A percentile compares a stretch with the other conserved stretches of the same genome.
Evolutionary conservation across 2,113 vertebrate genomes (phyloP).

Genomic region (Sinocyclocheilus grahami): DNA sequence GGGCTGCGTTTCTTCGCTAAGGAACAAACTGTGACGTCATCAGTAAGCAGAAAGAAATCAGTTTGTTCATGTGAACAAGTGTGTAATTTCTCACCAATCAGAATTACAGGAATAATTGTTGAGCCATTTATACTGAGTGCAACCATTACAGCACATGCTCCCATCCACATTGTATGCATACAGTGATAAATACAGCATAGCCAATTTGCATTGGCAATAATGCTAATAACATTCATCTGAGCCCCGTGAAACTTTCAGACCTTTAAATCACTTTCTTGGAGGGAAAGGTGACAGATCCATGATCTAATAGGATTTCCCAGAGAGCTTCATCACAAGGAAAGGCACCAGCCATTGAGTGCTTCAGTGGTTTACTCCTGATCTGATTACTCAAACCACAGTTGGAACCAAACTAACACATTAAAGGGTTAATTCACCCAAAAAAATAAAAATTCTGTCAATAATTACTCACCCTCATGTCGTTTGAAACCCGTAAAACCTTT

Average conservation of each 20-base stretch:
- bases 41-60: neutral
- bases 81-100: neutral
- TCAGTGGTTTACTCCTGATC: too few relatives aligned
- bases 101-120: neutral
- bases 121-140: neutral
- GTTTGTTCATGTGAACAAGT: neutral
- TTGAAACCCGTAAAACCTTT: too few relatives aligned
- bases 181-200: neutral
- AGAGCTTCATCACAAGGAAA: neutral
- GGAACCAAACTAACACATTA: too few relatives aligned
- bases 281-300: neutral
- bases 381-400: too few relatives aligned
- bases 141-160: neutral
- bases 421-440: too few relatives aligned
- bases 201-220: neutral
- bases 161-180: neutral
- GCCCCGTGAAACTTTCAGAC: neutral
- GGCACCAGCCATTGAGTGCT: neutral
- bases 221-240: neutral
- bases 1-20: neutral
- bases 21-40: neutral
- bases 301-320: neutral
- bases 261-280: neutral
- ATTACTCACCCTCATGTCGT: too few relatives aligned
- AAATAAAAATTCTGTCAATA: too few relatives aligned